Evolutionary conservation across 1,140 invertebrate species (phyloP), one percentile per base, ranked within the genome.

Genomic region (Lithobius niger): DNA sequence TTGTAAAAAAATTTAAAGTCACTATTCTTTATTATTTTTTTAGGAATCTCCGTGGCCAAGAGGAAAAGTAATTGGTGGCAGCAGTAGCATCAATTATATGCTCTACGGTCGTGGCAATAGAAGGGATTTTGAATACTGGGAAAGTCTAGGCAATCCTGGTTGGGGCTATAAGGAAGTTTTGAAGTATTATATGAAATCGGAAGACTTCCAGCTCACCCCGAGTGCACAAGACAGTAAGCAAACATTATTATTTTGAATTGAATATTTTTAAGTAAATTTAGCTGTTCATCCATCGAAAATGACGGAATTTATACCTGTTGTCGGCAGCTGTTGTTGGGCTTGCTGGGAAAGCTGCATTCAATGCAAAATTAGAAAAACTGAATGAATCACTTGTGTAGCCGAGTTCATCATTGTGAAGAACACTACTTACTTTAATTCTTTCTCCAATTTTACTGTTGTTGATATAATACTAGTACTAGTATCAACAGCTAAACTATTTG

Each of bases 31-130:
- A 13, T 40, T 13, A 40, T 13, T 50, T 51, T 50, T 26, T 36
- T 47, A 61, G 60, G 3, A 52, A 55, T 15, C 43, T 1, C 25
- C 16, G 24, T 52, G 22, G 28, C 27, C 53, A 19, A 10, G 27
- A 0, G 61, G 57, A n/a, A 49, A 53, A 47, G 56, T 36, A 19
- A 3, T 66, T 60, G 76, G 77, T 27, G 76, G 76, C 3, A 73
- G 71, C 18, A 74, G 73, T 3, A 70, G 74, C 2, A 64, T 78
- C 16, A 79, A 79, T 62, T 71, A 72, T 3, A 77, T 79, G 76
- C 71, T 74, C 45, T 85, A 88, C 64, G 69, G 86, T 0, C 72
- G 82, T 54, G 86, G 85, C 0, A 81, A 84, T 65, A 70, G 74
- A 3, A 63, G 63, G 45, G 80, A 83, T 59, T 85, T 79, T 63